A percentile compares a stretch with the other conserved stretches of the same genome.
phyloP scores from a whole-genome alignment of 2,113 vertebrate genomes.

The Megalops atlanticus region DNA sequence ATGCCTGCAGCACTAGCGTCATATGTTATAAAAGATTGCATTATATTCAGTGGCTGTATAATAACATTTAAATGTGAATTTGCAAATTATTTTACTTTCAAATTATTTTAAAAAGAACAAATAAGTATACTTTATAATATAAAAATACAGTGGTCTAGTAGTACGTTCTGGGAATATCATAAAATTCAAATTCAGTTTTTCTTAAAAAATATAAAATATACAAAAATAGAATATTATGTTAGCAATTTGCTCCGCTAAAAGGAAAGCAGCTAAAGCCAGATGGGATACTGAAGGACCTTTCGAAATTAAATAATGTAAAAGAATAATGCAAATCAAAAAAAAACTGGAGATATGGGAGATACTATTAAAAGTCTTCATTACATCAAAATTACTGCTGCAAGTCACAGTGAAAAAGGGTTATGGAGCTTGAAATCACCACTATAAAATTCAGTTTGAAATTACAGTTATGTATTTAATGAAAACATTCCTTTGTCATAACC shows the following conservation, averaged over 20 bases:
- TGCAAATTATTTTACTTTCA: background rate
- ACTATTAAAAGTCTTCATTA: background rate
- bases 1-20: background rate
- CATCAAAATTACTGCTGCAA: constrained; percentile 20
- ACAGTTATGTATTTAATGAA: background rate
- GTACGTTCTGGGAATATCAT: constrained; percentile 39
- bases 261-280: constrained; percentile 67
- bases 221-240: constrained; percentile 61
- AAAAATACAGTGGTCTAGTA: constrained; percentile 20
- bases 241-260: constrained; percentile 51
- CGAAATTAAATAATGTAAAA: background rate
- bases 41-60: background rate
- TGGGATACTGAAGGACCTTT: constrained; percentile 30
- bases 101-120: background rate
- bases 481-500: background rate
- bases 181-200: constrained; percentile 8
- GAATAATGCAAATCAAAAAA: background rate
- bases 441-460: background rate
- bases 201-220: constrained; percentile 52
- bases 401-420: constrained; percentile 22
- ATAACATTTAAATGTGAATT: background rate
- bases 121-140: background rate
- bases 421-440: constrained; percentile 21
- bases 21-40: background rate
- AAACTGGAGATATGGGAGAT: background rate